phyloP scores from a whole-genome alignment of 2,113 vertebrate species.

The Tonatia bakeri region DNA sequence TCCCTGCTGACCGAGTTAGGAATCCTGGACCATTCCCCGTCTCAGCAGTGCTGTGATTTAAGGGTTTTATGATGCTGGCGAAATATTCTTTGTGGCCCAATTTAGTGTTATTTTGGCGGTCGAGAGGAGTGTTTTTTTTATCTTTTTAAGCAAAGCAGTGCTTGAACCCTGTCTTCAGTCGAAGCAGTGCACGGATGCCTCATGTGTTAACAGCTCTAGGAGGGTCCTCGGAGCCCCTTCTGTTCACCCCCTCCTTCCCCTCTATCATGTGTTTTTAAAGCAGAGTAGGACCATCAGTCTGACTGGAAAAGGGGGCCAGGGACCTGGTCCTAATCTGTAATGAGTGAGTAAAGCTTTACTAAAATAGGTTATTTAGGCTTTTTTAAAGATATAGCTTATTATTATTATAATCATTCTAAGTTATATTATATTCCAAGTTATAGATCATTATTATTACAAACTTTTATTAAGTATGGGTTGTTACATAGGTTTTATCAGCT shows the following conservation, averaged over 20 bases:
- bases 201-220: background rate
- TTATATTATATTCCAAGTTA: background rate
- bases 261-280: background rate
- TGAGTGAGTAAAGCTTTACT: background rate
- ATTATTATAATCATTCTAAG: background rate
- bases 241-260: background rate
- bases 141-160: background rate
- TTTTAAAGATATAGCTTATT: background rate
- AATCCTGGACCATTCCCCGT: background rate
- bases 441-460: background rate
- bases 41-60: background rate
- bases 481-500: background rate
- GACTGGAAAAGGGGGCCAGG: background rate
- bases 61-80: background rate
- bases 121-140: background rate
- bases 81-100: background rate
- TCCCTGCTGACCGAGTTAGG: background rate
- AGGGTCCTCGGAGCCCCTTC: fast-evolving
- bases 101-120: background rate
- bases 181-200: background rate
- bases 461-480: background rate
- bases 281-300: background rate
- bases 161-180: background rate
- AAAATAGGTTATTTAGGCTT: background rate
- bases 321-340: background rate